Evolutionary conservation across 2,888 invertebrate genomes (phyloP).

Genomic region (Apamea crenata): DNA sequence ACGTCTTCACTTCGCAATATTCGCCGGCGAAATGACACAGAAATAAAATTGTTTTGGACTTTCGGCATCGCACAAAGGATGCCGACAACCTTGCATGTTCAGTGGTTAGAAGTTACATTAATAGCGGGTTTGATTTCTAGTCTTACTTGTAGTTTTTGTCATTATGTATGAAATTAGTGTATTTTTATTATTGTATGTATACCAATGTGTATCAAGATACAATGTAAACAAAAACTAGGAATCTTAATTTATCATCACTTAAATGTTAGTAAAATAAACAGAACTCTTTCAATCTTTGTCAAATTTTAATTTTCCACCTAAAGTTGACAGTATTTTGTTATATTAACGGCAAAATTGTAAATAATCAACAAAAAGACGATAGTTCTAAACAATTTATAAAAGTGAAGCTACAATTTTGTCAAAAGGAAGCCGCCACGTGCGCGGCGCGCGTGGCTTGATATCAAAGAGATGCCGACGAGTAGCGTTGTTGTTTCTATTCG

Average conservation of each 20-base stretch:
- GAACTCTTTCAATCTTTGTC: too few species aligned
- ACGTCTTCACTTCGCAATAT: slow-evolving; percentile 22
- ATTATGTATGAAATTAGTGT: not conserved
- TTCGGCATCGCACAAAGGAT: slow-evolving; percentile 67
- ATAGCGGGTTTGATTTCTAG: slow-evolving; percentile 50
- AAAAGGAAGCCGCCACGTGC: slow-evolving; percentile 58
- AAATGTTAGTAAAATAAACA: not conserved
- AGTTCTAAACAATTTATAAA: not conserved
- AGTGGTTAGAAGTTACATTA: slow-evolving; percentile 33
- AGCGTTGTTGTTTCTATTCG: slow-evolving; percentile 32
- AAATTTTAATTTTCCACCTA: not conserved
- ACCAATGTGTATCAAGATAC: too few species aligned
- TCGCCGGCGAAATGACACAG: slow-evolving; percentile 38
- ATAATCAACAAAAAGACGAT: not conserved
- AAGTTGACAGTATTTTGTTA: not conserved
- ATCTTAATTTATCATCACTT: too few species aligned
- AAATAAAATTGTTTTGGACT: slow-evolving; percentile 40
- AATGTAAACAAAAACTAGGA: not conserved
- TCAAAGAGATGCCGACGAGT: slow-evolving; percentile 55
- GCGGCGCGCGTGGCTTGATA: slow-evolving; percentile 11
- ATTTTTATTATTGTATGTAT: too few species aligned
- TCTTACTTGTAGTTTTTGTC: not conserved
- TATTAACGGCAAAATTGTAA: not conserved
- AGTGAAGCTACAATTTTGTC: slow-evolving; percentile 61
- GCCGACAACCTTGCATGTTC: slow-evolving; percentile 49